These are phyloP conservation scores for Odontophorus gujanensis DNA, from an alignment of 2,113 vertebrate genomes.

Conservation along the genomic window DNA sequence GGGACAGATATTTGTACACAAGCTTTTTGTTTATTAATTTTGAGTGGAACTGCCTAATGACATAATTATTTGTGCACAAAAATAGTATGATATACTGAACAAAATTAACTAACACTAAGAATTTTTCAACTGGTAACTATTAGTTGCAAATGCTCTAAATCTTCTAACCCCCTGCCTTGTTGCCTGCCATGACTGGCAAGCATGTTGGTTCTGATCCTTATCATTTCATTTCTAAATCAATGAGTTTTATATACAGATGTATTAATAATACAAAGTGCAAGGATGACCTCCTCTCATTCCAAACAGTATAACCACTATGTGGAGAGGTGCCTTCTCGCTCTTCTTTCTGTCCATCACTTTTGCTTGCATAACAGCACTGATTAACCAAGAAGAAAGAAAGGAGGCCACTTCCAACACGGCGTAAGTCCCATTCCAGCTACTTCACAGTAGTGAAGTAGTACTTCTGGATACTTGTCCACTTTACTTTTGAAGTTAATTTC, in stretches of 20 bases:
- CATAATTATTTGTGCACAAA: background rate
- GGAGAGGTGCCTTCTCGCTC: background rate
- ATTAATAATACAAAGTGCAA: background rate
- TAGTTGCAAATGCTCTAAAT: background rate
- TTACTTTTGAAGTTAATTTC: background rate
- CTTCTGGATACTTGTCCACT: background rate
- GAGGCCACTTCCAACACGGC: background rate
- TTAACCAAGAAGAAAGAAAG: background rate
- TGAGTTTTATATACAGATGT: background rate
- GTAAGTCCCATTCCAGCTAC: fast-evolving
- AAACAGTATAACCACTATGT: background rate
- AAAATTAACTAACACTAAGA: background rate
- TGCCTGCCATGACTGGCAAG: background rate
- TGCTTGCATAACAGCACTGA: background rate
- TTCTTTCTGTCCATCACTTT: background rate
- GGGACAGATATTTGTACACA: background rate
- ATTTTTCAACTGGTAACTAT: background rate
- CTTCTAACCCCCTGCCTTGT: background rate
- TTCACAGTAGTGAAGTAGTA: too few species aligned
- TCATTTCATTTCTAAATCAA: background rate
- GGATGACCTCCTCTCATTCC: background rate
- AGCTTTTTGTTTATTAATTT: background rate
- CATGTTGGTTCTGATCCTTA: background rate
- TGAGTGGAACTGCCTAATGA: background rate
- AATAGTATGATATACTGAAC: background rate